Percentiles rank a stretch among this genome's conserved stretches.
phyloP scores from a whole-genome alignment of 2,113 vertebrate genomes.

The Corythornis cristatus region DNA sequence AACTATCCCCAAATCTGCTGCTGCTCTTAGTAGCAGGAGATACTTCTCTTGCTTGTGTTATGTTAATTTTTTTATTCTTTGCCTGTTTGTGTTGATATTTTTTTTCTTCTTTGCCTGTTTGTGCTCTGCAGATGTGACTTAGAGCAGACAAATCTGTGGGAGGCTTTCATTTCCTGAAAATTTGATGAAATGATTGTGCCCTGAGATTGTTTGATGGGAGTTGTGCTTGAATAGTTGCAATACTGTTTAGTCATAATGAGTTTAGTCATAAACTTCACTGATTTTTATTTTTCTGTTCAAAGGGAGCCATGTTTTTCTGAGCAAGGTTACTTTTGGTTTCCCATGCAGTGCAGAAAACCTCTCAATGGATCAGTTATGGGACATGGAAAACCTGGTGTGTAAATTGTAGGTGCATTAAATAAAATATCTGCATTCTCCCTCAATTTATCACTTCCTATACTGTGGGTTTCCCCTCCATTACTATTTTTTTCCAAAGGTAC shows the following conservation, averaged over 20 bases:
- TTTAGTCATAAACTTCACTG: not conserved
- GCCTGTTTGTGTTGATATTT: not conserved
- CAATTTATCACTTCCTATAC: not conserved
- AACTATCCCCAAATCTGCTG: not conserved
- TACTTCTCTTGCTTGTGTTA: not conserved
- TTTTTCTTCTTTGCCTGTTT: not conserved
- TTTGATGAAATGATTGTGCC: not conserved
- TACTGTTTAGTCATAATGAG: not conserved
- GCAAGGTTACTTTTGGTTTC: not conserved
- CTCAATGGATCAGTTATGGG: not conserved
- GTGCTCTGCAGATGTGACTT: not conserved
- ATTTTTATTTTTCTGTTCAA: not conserved
- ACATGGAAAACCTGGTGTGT: not conserved
- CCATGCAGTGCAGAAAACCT: not conserved
- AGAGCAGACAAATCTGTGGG: not conserved
- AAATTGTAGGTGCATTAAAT: not conserved
- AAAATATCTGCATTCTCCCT: not conserved
- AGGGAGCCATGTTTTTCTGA: not conserved
- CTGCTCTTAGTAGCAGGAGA: not conserved
- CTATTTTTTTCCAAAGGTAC: not conserved
- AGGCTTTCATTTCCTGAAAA: slow-evolving; percentile 39
- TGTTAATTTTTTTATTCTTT: no score
- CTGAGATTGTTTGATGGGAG: not conserved
- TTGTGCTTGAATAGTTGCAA: not conserved
- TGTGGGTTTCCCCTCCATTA: not conserved